Percentiles rank a stretch among this genome's conserved stretches.
phyloP scores from a whole-genome alignment of 2,888 invertebrate genomes.

The Papilio elwesi region DNA sequence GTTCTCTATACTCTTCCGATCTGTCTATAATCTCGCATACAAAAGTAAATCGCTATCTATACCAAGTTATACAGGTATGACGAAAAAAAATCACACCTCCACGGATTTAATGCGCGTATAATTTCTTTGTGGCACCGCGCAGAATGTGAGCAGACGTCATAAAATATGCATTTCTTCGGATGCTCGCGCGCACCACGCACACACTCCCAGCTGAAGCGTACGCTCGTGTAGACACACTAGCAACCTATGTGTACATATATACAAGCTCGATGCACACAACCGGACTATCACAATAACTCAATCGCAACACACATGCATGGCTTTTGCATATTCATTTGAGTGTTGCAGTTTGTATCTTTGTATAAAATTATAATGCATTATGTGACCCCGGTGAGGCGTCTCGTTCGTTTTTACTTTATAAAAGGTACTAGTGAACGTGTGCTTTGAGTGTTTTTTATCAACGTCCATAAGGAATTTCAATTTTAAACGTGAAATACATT shows the following conservation, averaged over 20 bases:
- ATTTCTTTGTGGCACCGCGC: slow-evolving; percentile 85
- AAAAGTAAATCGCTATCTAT: slow-evolving; percentile 35
- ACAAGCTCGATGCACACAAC: slow-evolving; percentile 58
- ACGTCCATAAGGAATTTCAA: slow-evolving; percentile 30
- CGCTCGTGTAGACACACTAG: slow-evolving; percentile 42
- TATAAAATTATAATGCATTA: slow-evolving; percentile 84
- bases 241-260: slow-evolving; percentile 41
- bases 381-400: slow-evolving; percentile 64
- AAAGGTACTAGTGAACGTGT: slow-evolving; percentile 49
- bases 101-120: slow-evolving; percentile 83
- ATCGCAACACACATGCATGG: slow-evolving; percentile 72
- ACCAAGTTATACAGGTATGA: slow-evolving; percentile 48
- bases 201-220: slow-evolving; percentile 45
- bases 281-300: slow-evolving; percentile 77
- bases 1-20: neutral
- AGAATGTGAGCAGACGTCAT: slow-evolving; percentile 83
- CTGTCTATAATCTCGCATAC: slow-evolving; percentile 8
- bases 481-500: slow-evolving; percentile 31
- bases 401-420: slow-evolving; percentile 62
- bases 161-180: slow-evolving; percentile 83
- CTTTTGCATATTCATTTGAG: slow-evolving; percentile 82
- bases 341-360: slow-evolving; percentile 80
- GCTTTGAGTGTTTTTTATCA: slow-evolving; percentile 38
- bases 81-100: slow-evolving; percentile 73
- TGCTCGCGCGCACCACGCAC: slow-evolving; percentile 57